A percentile compares a stretch with the other conserved stretches of the same genome.
These are phyloP conservation scores for Lamprologus speciosus DNA, from an alignment of 2,113 vertebrate genomes.

Conservation along the genomic window DNA sequence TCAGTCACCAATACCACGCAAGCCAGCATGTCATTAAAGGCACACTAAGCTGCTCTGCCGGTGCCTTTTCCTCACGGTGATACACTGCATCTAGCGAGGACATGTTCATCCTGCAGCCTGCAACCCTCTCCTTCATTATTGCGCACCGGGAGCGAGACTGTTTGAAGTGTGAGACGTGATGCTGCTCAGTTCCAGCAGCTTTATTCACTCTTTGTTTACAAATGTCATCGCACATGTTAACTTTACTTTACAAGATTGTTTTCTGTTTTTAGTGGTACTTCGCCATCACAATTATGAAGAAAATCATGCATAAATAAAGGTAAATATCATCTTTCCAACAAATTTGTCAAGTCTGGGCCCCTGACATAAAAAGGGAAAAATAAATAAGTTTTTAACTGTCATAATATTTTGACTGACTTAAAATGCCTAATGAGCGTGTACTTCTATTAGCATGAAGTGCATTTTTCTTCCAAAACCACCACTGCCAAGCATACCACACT, in stretches of 20 bases:
- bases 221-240: background rate
- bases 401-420: background rate
- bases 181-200: background rate
- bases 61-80: background rate
- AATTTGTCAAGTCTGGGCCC: background rate
- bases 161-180: background rate
- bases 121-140: background rate
- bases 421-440: background rate
- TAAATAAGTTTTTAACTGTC: background rate
- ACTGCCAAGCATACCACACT: background rate
- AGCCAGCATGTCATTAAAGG: slow-evolving; percentile 11
- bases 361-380: background rate
- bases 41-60: background rate
- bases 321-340: background rate
- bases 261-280: background rate
- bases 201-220: background rate
- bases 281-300: background rate
- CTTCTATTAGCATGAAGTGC: background rate
- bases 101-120: background rate
- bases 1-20: background rate
- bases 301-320: background rate
- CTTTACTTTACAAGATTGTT: background rate
- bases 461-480: background rate
- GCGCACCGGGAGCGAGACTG: background rate
- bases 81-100: background rate